Percentiles rank a stretch among this genome's conserved stretches.
phyloP scores from a whole-genome alignment of 2,888 invertebrate species.

The Xiphydria camelus region DNA sequence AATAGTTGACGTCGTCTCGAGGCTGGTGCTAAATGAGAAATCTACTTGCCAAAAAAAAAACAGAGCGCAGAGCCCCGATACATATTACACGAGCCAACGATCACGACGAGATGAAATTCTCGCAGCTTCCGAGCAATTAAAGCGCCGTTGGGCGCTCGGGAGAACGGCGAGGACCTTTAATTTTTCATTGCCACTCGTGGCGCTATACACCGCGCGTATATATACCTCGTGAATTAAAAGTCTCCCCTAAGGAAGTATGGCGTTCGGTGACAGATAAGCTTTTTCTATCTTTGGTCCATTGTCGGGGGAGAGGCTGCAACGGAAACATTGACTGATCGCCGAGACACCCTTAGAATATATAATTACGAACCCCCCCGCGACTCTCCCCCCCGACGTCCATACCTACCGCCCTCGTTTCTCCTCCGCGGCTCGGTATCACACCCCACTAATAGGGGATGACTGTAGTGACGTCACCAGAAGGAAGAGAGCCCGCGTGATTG shows the following conservation, averaged over 20 bases:
- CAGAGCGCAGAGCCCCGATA: too few relatives aligned
- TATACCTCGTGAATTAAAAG: slow-evolving; percentile 48
- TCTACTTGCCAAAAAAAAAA: too few relatives aligned
- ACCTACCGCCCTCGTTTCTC: slow-evolving; percentile 15
- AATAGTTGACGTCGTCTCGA: too few relatives aligned
- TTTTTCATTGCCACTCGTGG: slow-evolving; percentile 47
- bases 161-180: slow-evolving; percentile 34
- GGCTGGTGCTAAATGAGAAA: too few relatives aligned
- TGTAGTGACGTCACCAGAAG: slow-evolving; percentile 50
- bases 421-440: slow-evolving; percentile 36
- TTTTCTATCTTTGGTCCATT: slow-evolving; percentile 55
- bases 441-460: slow-evolving; percentile 51
- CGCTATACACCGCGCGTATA: slow-evolving; percentile 24
- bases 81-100: too few relatives aligned
- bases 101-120: too few relatives aligned
- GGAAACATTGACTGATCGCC: slow-evolving; percentile 59
- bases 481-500: slow-evolving; percentile 48
- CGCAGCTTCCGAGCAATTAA: too few relatives aligned
- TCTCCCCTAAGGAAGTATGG: slow-evolving; percentile 48
- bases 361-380: slow-evolving; percentile 41
- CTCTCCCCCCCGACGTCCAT: slow-evolving; percentile 12
- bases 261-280: slow-evolving; percentile 54
- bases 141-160: slow-evolving; percentile 12
- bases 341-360: slow-evolving; percentile 57
- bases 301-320: slow-evolving; percentile 49